Percentiles rank a stretch among this genome's conserved stretches.
These are phyloP conservation scores for Paracentrotus lividus DNA, from an alignment of 53 echinoderm and acorn worm genomes.

Conservation along the genomic window DNA sequence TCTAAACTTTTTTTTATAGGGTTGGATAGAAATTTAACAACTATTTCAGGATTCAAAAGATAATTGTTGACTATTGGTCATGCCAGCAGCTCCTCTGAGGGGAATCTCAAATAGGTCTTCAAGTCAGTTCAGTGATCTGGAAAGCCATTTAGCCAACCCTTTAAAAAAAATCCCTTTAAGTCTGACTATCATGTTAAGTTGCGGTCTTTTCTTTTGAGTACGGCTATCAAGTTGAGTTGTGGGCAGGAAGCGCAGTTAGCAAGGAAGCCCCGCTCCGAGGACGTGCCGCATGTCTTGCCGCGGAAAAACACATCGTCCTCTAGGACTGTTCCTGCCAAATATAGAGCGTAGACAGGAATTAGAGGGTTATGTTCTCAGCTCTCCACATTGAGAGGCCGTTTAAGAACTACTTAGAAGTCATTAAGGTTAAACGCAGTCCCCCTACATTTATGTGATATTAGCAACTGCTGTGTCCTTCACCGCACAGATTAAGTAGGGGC, in stretches of 20 bases:
- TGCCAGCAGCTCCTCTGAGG: too few relatives aligned
- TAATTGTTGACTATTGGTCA: too few relatives aligned
- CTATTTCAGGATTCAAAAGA: too few relatives aligned
- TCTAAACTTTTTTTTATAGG: too few relatives aligned
- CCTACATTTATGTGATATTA: background rate
- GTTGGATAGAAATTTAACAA: too few relatives aligned
- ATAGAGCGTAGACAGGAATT: constrained; percentile 27
- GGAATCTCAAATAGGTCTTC: too few relatives aligned
- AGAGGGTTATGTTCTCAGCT: background rate
- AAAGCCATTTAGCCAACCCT: background rate
- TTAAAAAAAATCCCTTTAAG: too few relatives aligned
- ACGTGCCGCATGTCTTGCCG: constrained; percentile 9
- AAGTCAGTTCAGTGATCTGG: background rate
- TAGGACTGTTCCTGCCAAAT: background rate
- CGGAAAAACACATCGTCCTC: constrained; percentile 12
- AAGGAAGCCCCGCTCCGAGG: constrained; percentile 36
- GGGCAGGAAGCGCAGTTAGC: constrained; percentile 49
- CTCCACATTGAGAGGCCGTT: background rate
- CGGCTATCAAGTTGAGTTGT: background rate
- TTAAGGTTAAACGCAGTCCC: background rate
- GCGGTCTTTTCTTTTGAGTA: constrained; percentile 6
- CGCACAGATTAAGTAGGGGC: background rate
- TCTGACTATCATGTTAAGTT: too few relatives aligned
- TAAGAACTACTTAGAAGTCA: background rate
- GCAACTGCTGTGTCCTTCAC: background rate